These are phyloP conservation scores for Pygocentrus nattereri DNA, from an alignment of 2,797 vertebrate species.

Conservation along the genomic window DNA sequence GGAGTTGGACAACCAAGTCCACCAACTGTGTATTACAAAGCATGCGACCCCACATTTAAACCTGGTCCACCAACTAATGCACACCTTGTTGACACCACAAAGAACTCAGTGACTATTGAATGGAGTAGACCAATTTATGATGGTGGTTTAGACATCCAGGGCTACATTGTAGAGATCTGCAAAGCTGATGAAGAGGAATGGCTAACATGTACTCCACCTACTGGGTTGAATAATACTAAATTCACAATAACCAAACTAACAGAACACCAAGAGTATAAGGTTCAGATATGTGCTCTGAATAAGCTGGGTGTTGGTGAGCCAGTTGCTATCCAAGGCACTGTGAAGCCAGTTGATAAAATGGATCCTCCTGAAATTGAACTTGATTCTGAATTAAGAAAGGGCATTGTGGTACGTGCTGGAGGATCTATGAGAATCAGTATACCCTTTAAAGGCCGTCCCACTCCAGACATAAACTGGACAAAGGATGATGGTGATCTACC, in stretches of 20 bases:
- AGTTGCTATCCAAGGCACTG: conserved; percentile 90
- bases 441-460: conserved; percentile 95
- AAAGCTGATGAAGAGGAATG: conserved; percentile 97
- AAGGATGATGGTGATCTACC: conserved; percentile 92
- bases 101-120: conserved; percentile 94
- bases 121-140: conserved; percentile 99
- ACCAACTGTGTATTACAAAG: conserved; percentile 94
- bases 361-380: conserved; percentile 96
- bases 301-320: conserved; percentile 95
- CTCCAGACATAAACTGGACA: conserved; percentile 96
- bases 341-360: conserved; percentile 94
- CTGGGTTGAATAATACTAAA: conserved; percentile 91
- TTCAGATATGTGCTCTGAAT: conserved; percentile 95
- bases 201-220: conserved; percentile 91
- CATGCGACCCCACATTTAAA: conserved; percentile 94
- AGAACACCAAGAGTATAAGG: conserved; percentile 98
- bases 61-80: conserved; percentile 97
- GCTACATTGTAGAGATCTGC: conserved; percentile 95
- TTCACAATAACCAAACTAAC: conserved; percentile 92
- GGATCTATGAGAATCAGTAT: conserved; percentile 96
- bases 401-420: conserved; percentile 93
- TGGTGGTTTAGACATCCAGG: conserved; percentile 97
- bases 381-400: conserved; percentile 95
- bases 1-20: conserved; percentile 92
- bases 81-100: conserved; percentile 93